A percentile compares a stretch with the other conserved stretches of the same genome.
Conservation (phyloP, 2,113 vertebrate genomes). For the Rhadina sibilatrix region DNA sequence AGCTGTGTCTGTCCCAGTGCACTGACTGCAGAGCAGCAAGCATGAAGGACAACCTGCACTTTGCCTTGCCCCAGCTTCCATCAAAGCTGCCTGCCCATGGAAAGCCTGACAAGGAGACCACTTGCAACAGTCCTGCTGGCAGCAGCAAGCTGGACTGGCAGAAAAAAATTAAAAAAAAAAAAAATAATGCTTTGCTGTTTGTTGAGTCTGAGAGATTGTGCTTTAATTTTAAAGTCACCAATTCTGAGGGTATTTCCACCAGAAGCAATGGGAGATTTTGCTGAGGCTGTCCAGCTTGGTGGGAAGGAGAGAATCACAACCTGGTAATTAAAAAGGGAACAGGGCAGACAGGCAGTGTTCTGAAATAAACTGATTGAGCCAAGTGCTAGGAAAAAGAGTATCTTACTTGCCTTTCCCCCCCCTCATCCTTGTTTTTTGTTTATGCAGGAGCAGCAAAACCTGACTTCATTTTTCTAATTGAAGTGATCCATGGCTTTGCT, state of each 20-base stretch:
- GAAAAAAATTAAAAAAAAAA: neutral
- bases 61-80: neutral
- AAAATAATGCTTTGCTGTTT: neutral
- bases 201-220: neutral
- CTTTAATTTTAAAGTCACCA: neutral
- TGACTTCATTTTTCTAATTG: neutral
- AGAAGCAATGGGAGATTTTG: neutral
- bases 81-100: neutral
- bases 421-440: neutral
- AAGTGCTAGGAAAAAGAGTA: neutral
- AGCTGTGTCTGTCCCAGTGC: neutral
- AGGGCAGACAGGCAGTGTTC: neutral
- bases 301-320: neutral
- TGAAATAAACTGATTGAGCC: neutral
- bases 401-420: neutral
- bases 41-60: neutral
- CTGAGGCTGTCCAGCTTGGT: neutral
- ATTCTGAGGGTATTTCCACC: neutral
- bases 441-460: neutral
- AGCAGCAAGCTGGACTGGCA: neutral
- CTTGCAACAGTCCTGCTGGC: neutral
- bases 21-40: neutral
- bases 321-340: neutral
- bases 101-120: neutral
- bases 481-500: conserved; percentile 5